Evolutionary conservation across 64 coral and sea anemone genomes (phyloP).

Genomic region (Montipora capricornis): DNA sequence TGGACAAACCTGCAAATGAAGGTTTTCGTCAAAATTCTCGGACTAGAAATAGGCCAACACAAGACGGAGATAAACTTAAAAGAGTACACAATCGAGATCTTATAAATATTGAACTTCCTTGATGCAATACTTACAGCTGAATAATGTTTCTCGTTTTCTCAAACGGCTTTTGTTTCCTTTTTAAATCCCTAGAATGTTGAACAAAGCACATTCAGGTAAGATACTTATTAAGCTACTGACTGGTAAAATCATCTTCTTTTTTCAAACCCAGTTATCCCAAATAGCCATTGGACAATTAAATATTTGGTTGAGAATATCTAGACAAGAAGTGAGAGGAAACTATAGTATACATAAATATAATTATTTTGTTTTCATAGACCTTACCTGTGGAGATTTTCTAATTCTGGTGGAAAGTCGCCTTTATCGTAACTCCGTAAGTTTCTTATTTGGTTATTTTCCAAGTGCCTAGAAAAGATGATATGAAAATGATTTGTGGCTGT

Average conservation of each 20-base stretch:
- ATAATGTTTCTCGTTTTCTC: conserved; percentile 60
- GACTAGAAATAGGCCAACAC: too few species aligned
- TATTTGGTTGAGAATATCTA: background rate
- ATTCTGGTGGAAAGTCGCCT: conserved; percentile 83
- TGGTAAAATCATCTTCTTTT: too few species aligned
- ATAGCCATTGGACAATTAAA: background rate
- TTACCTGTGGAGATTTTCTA: conserved; percentile 78
- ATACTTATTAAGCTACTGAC: too few species aligned
- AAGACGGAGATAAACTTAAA: too few species aligned
- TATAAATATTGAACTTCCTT: background rate
- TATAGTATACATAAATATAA: background rate
- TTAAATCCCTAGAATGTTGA: conserved; percentile 61
- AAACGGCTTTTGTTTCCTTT: conserved; percentile 84
- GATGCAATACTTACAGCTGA: conserved; percentile 74
- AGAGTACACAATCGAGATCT: background rate
- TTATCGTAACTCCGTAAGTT: conserved; percentile 71
- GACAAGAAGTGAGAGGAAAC: too few species aligned
- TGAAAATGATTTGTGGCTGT: background rate
- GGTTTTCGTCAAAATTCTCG: background rate
- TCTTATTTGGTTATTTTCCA: conserved; percentile 79
- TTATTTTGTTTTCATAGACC: background rate
- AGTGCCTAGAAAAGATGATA: conserved; percentile 51
- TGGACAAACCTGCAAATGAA: conserved; percentile 65
- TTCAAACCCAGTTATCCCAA: too few species aligned
- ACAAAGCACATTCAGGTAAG: background rate